Conservation (phyloP, 2,888 invertebrate genomes). For the Cremastinae sp. region DNA sequence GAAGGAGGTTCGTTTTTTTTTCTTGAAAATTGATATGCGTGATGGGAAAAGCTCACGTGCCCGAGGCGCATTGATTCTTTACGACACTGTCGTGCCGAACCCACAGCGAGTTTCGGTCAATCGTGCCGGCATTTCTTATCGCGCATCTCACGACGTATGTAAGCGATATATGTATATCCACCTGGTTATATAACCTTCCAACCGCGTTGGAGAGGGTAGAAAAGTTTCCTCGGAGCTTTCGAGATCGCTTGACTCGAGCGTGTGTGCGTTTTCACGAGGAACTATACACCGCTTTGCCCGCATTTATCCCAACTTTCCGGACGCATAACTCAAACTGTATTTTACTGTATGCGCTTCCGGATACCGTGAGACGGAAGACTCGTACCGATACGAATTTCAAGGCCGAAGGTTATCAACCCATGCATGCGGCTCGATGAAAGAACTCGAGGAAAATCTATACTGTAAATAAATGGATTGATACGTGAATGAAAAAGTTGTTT, state of each 20-base stretch:
- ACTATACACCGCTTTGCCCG: conserved; percentile 34
- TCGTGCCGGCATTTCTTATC: conserved; percentile 18
- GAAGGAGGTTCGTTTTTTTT: too few relatives aligned
- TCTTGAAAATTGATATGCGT: background rate
- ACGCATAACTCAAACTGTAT: conserved; percentile 42
- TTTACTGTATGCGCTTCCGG: conserved; percentile 18
- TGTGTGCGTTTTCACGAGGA: conserved; percentile 10
- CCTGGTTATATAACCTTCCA: conserved; percentile 6
- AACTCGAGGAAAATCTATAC: too few relatives aligned
- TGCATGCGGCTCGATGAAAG: background rate
- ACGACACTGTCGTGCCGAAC: conserved; percentile 52
- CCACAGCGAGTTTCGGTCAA: conserved; percentile 12
- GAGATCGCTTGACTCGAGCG: conserved; percentile 44
- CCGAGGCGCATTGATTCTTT: conserved; percentile 63
- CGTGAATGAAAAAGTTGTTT: too few relatives aligned
- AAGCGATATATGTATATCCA: conserved; percentile 3
- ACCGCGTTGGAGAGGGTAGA: conserved; percentile 13
- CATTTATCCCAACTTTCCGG: conserved; percentile 53
- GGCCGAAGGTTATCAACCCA: conserved; percentile 16
- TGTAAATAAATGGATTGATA: too few relatives aligned
- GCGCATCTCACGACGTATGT: background rate
- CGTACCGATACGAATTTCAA: conserved; percentile 40
- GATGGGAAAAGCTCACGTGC: conserved; percentile 41
- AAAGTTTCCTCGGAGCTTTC: conserved; percentile 46
- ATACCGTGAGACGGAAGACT: conserved; percentile 12